These are phyloP conservation scores for Caprella mutica DNA, from an alignment of 2,888 invertebrate species.

Conservation along the genomic window DNA sequence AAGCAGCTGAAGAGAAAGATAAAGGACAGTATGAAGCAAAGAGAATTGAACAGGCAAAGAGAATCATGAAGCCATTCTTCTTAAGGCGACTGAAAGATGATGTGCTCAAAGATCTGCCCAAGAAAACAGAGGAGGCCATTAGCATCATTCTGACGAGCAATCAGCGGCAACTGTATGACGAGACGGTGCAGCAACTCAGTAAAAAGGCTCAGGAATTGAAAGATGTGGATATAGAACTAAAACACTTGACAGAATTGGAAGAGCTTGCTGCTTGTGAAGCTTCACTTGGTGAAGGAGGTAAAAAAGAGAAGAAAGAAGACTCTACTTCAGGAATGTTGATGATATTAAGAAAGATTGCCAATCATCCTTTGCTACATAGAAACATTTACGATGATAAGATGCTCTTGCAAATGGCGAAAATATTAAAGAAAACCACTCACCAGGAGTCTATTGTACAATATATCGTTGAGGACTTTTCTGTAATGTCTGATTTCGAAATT, in stretches of 20 bases:
- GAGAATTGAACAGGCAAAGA: slow-evolving; percentile 82
- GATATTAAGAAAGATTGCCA: slow-evolving; percentile 83
- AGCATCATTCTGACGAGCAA: slow-evolving; percentile 55
- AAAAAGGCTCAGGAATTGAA: slow-evolving; percentile 16
- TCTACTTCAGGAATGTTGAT: slow-evolving; percentile 60
- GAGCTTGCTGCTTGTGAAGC: slow-evolving; percentile 16
- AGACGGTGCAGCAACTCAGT: slow-evolving; percentile 49
- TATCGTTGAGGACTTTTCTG: slow-evolving; percentile 73
- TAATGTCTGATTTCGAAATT: slow-evolving; percentile 85
- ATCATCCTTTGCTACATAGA: slow-evolving; percentile 71
- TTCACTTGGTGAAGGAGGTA: not conserved
- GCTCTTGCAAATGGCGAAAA: slow-evolving; percentile 26
- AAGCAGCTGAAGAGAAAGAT: slow-evolving; percentile 45
- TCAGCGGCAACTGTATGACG: slow-evolving; percentile 64
- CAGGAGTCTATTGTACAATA: slow-evolving; percentile 46
- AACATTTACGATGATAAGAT: slow-evolving; percentile 20
- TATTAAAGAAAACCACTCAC: slow-evolving; percentile 30
- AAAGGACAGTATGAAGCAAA: slow-evolving; percentile 70
- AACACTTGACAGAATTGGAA: slow-evolving; percentile 16
- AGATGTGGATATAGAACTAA: too few relatives aligned
- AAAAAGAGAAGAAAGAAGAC: slow-evolving; percentile 1
- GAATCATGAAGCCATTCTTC: slow-evolving; percentile 92
- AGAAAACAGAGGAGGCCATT: slow-evolving; percentile 61
- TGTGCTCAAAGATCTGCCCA: slow-evolving; percentile 71
- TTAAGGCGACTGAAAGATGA: slow-evolving; percentile 75